Conservation (phyloP, 2,113 vertebrate genomes). For the Macrotis lagotis region DNA sequence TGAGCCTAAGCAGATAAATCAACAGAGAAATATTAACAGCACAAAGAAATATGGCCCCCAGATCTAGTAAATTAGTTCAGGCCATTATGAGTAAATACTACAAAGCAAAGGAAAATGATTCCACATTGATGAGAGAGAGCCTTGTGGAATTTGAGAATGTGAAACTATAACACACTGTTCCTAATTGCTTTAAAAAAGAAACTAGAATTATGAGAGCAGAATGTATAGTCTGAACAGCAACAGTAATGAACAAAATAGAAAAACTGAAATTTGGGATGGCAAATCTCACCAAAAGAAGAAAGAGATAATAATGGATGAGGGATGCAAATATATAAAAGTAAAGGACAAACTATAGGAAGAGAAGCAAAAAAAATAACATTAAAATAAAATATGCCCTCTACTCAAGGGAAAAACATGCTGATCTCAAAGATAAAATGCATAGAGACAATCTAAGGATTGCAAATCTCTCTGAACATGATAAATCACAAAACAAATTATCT, state of each 20-base stretch:
- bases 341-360: background rate
- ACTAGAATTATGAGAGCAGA: background rate
- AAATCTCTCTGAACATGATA: background rate
- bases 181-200: background rate
- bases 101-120: background rate
- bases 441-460: background rate
- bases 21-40: background rate
- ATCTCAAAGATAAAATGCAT: too few relatives aligned
- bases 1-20: background rate
- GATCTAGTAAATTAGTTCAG: background rate
- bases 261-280: background rate
- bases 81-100: background rate
- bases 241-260: background rate
- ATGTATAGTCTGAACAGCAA: background rate
- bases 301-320: background rate
- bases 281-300: background rate
- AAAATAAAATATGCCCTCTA: background rate
- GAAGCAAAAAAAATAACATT: background rate
- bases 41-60: background rate
- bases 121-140: background rate
- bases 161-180: background rate
- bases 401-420: background rate
- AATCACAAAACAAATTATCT: background rate
- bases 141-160: background rate
- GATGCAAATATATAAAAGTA: background rate